phyloP scores from a whole-genome alignment of 2,113 vertebrate genomes.

The Lonchura striata region DNA sequence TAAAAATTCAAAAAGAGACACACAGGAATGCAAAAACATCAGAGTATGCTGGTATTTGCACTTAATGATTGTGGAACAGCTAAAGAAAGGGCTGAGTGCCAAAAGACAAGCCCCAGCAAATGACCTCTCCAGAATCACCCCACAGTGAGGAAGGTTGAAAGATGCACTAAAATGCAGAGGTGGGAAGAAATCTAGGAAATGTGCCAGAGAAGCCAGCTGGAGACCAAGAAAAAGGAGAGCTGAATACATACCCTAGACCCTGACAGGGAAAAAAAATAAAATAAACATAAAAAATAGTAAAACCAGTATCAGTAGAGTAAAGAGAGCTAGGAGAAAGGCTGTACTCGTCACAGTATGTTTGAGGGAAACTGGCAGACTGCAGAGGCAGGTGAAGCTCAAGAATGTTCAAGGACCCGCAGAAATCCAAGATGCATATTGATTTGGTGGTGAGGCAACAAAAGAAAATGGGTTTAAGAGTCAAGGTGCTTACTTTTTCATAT shows the following conservation, averaged over 20 bases:
- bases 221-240: background rate
- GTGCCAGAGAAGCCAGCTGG: background rate
- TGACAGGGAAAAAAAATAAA: background rate
- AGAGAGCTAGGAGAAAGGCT: background rate
- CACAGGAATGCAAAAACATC: background rate
- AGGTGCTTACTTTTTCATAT: background rate
- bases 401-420: background rate
- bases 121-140: background rate
- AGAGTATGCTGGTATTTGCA: background rate
- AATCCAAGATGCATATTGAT: background rate
- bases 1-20: background rate
- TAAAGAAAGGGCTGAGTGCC: background rate
- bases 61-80: background rate
- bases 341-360: background rate
- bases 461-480: background rate
- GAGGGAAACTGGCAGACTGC: background rate
- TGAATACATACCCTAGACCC: background rate
- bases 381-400: background rate
- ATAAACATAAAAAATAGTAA: background rate
- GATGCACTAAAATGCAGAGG: background rate
- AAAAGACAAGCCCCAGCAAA: background rate
- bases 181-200: background rate
- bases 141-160: background rate
- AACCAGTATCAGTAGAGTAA: background rate
- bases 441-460: background rate